Evolutionary conservation across 1,140 invertebrate species (phyloP), one percentile per base, ranked within the genome.

Genomic region (Adoxophyes honmai): DNA sequence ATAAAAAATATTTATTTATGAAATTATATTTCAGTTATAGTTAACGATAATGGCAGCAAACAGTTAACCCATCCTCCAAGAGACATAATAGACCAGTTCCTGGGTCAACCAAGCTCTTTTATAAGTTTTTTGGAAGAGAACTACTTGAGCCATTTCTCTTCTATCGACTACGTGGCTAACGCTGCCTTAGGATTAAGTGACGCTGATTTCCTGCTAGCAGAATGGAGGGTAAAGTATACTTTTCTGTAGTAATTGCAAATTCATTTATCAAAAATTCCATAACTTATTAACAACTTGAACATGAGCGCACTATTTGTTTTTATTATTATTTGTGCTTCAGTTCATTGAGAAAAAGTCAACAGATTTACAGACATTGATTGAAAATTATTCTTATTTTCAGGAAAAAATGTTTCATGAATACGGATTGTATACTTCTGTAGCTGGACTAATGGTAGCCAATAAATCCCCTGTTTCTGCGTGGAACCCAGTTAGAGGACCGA

Each of bases 81-180:
- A 62, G 91, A 92, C 57, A 84, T 95, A 51, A 90, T 93, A 6
- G 91, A 92, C 52, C 91, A 91, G 59, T 94, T 95, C 70, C 73
- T 89, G 16, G 91, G 91, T 4, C 92, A 93, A 57, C 91, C 94
- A 0, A 89, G 68, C 55, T 91, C 90, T 8, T 94, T 94, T 77
- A 77, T 92, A 0, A 90, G 91, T 52, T 94, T 95, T 69, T 78
- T 95, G 5, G 91, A 93, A 69, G 93, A 94, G 68, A 95, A 95
- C 88, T 95, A 94, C 79, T 71, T 94, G 18, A 91, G 92, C 37
- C 94, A 94, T 62, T 94, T 94, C 61, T 86, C 90, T 0, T 88
- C 88, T 55, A 89, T 93, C 3, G 84, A 91, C 28, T 88, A 93
- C 69, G 87, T 90, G 2, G 76, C 89, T 21, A 67, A 78, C 48